Evolutionary conservation across 1,140 invertebrate species (phyloP).

Genomic region (Harpegnathos saltator): DNA sequence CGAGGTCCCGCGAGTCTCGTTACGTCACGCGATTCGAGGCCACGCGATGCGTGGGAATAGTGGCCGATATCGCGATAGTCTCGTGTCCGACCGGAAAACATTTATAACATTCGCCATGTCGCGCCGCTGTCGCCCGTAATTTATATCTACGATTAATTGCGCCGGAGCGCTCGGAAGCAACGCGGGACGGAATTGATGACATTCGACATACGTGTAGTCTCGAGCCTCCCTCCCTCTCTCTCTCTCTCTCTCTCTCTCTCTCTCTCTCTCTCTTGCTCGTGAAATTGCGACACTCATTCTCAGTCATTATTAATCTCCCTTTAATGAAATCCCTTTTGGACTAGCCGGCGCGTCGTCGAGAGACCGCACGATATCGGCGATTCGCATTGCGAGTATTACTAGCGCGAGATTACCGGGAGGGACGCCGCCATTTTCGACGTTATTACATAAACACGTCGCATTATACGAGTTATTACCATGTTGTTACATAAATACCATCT

Average conservation of each 20-base stretch:
- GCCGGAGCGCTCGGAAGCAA: not conserved
- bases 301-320: not conserved
- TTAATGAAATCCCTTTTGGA: no score
- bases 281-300: not conserved
- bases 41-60: not conserved
- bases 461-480: no score
- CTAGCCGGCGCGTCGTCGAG: not conserved
- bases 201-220: not conserved
- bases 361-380: no score
- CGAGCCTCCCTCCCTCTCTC: no score
- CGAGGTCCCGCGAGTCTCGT: slow-evolving; percentile 25
- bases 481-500: not conserved
- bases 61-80: slow-evolving; percentile 7
- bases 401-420: no score
- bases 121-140: not conserved
- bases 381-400: no score
- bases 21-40: slow-evolving; percentile 15
- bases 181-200: not conserved
- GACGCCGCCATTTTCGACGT: not conserved
- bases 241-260: no score
- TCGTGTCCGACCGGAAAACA: not conserved
- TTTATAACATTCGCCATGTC: slow-evolving; percentile 10
- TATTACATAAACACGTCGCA: slow-evolving; percentile 25
- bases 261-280: no score
- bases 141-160: slow-evolving; percentile 22